phyloP scores from a whole-genome alignment of 2,797 vertebrate genomes.

The Aldrovandia affinis region DNA sequence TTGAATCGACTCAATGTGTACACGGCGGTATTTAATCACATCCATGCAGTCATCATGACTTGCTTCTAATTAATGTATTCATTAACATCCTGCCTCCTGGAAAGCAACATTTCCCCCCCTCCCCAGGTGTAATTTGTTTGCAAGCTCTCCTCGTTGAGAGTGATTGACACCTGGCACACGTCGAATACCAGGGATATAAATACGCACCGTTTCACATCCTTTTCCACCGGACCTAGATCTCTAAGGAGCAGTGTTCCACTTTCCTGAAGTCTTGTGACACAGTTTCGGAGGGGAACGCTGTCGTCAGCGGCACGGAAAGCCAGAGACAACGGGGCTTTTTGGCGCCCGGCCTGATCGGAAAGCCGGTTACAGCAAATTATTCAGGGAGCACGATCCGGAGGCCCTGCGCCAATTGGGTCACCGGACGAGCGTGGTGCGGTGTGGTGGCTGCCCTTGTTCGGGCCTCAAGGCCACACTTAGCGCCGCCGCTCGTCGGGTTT shows the following conservation, averaged over 20 bases:
- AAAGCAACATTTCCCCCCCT: background rate
- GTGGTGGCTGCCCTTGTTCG: background rate
- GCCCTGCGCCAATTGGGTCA: background rate
- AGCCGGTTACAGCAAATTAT: background rate
- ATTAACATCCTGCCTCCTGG: background rate
- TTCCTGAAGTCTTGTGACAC: background rate
- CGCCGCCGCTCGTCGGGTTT: background rate
- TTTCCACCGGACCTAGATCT: background rate
- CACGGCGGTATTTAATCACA: background rate
- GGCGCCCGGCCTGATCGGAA: background rate
- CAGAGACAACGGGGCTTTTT: background rate
- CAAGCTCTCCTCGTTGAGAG: background rate
- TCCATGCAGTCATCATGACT: background rate
- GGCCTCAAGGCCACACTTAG: background rate
- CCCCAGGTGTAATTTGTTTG: conserved; percentile 6
- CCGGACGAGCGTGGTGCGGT: background rate
- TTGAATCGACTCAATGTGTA: background rate
- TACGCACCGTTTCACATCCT: background rate
- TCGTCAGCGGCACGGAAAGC: background rate
- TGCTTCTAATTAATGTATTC: conserved; percentile 8
- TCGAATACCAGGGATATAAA: background rate
- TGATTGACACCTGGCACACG: conserved; percentile 9
- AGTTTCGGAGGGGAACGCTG: background rate
- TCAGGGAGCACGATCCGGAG: background rate
- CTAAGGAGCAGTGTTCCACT: background rate